phyloP scores from a whole-genome alignment of 64 coral and sea anemone genomes.

The Trachythela sp. region DNA sequence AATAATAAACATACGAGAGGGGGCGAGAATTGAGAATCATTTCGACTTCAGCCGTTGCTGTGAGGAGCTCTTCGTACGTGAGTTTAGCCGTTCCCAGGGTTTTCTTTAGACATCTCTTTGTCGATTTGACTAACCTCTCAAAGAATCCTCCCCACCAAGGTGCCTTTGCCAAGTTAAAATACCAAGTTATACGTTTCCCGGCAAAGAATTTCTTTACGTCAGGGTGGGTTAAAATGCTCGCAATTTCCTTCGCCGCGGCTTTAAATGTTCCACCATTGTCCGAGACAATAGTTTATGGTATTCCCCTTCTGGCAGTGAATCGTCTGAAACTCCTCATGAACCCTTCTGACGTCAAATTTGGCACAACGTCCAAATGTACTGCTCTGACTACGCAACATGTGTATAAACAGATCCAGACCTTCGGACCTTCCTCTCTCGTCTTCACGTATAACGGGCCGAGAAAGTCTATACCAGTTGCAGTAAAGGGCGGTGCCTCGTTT shows the following conservation, averaged over 20 bases:
- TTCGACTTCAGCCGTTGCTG: background rate
- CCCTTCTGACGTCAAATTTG: background rate
- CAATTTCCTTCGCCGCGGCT: background rate
- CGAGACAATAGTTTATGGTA: background rate
- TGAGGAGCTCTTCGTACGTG: background rate
- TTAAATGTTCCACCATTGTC: background rate
- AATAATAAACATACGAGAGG: background rate
- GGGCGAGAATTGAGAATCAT: background rate
- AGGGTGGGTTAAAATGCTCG: background rate
- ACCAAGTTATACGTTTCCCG: background rate
- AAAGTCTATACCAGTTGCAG: background rate
- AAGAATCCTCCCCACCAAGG: slow-evolving; percentile 1
- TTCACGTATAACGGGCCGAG: background rate
- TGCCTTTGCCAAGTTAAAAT: background rate
- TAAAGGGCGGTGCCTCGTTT: background rate
- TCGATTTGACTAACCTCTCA: background rate
- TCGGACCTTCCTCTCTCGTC: background rate
- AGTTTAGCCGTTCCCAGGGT: background rate
- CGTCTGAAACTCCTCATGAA: background rate
- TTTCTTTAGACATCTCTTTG: background rate
- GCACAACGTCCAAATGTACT: background rate
- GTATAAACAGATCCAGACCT: slow-evolving; percentile 6
- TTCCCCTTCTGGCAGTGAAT: background rate
- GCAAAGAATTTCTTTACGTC: background rate
- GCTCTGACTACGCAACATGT: background rate